Percentiles rank a stretch among this genome's conserved stretches.
Evolutionary conservation across 2,888 invertebrate genomes (phyloP).

Genomic region (Leistus spinibarbis): DNA sequence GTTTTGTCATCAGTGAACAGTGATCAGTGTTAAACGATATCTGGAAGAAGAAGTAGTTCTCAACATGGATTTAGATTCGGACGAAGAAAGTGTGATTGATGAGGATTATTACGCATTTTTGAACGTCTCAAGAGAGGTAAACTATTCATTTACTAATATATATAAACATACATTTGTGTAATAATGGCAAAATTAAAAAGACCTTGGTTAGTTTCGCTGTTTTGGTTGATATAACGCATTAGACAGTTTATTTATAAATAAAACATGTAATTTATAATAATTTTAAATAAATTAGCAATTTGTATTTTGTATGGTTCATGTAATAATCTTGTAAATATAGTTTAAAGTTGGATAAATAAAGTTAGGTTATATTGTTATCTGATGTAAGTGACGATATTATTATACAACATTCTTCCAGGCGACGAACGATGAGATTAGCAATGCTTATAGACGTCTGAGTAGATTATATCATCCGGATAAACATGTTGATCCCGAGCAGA

Average conservation of each 20-base stretch:
- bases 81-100: conserved; percentile 69
- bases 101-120: conserved; percentile 90
- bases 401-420: conserved; percentile 69
- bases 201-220: conserved; percentile 3
- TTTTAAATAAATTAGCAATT: background rate
- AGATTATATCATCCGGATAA: conserved; percentile 97
- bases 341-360: conserved; percentile 40
- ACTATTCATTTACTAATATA: conserved; percentile 45
- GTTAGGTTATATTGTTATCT: background rate
- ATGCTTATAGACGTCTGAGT: conserved; percentile 90
- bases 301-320: background rate
- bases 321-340: conserved; percentile 42
- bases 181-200: conserved; percentile 5
- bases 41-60: conserved; percentile 8
- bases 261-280: background rate
- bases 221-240: background rate
- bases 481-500: conserved; percentile 81
- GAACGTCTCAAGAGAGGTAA: conserved; percentile 84
- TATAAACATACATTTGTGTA: conserved; percentile 13
- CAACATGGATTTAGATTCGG: conserved; percentile 71
- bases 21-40: conserved; percentile 12
- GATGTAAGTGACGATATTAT: conserved; percentile 24
- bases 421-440: conserved; percentile 87
- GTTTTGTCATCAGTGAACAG: background rate
- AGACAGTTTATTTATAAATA: background rate